Percentiles rank a stretch among this genome's conserved stretches.
Conservation (phyloP, 2,888 invertebrate genomes). For the Teinopalpus imperialis region DNA sequence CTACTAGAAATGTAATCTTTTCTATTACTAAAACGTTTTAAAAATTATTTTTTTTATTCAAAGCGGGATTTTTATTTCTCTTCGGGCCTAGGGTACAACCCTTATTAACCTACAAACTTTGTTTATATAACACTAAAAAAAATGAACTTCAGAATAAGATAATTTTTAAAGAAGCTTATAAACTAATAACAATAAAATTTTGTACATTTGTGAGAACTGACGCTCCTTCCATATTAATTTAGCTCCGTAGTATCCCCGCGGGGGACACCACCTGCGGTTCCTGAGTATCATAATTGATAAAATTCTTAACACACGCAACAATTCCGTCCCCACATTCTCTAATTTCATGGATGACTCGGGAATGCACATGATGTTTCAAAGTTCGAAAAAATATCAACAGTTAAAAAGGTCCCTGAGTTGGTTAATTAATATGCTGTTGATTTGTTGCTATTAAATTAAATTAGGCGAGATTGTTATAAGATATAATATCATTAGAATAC, state of each 20-base stretch:
- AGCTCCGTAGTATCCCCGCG: constrained; percentile 38
- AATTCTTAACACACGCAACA: constrained; percentile 65
- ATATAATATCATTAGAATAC: too few relatives aligned
- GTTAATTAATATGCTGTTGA: constrained; percentile 16
- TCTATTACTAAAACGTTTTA: too few relatives aligned
- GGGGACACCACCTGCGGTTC: constrained; percentile 49
- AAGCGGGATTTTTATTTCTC: too few relatives aligned
- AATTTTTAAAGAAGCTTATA: too few relatives aligned
- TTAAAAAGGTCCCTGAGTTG: constrained; percentile 23
- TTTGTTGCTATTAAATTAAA: constrained; percentile 16
- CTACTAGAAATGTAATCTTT: too few relatives aligned
- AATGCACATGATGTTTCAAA: constrained; percentile 13
- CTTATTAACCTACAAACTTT: too few relatives aligned
- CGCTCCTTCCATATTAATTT: constrained; percentile 22
- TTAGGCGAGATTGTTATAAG: constrained; percentile 3
- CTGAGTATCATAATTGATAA: constrained; percentile 65
- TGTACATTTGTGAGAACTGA: constrained; percentile 23
- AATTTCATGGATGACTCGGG: constrained; percentile 45
- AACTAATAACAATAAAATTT: constrained; percentile 20
- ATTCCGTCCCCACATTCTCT: constrained; percentile 58
- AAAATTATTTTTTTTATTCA: too few relatives aligned
- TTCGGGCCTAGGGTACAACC: too few relatives aligned
- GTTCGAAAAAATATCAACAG: constrained; percentile 34
- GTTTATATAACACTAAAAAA: too few relatives aligned
- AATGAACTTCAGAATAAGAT: too few relatives aligned